Evolutionary conservation across 1,140 invertebrate genomes (phyloP).

Genomic region (Glossosoma conforme): DNA sequence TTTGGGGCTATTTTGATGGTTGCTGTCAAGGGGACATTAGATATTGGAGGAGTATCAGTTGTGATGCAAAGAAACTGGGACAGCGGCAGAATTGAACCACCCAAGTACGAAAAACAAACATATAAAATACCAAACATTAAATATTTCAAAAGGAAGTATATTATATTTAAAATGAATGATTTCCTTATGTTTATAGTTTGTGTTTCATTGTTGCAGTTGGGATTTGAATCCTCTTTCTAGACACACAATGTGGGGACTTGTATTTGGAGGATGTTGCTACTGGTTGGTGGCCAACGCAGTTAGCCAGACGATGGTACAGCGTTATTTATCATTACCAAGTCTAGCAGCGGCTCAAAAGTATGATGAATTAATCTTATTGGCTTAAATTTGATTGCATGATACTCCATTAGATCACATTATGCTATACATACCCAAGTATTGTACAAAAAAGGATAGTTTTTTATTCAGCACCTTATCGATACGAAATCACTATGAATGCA

Average conservation of each 20-base stretch:
- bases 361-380: background rate
- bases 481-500: no score
- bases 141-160: background rate
- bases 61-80: conserved; percentile 65
- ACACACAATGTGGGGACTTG: conserved; percentile 71
- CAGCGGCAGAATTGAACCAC: conserved; percentile 69
- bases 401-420: no score
- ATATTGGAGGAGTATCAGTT: conserved; percentile 68
- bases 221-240: conserved; percentile 63
- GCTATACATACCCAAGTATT: no score
- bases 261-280: conserved; percentile 75
- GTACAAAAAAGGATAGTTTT: no score
- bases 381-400: background rate
- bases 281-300: conserved; percentile 76
- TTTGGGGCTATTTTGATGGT: conserved; percentile 76
- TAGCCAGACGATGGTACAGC: conserved; percentile 79
- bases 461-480: no score
- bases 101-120: conserved; percentile 54
- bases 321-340: conserved; percentile 67
- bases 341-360: conserved; percentile 64
- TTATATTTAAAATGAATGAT: conserved; percentile 6
- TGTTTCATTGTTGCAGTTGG: conserved; percentile 47
- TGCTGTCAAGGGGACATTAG: conserved; percentile 70
- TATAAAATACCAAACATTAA: background rate
- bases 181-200: background rate